A percentile compares a stretch with the other conserved stretches of the same genome.
Evolutionary conservation across 2,113 vertebrate species (phyloP).

Genomic region (rat (Rattus norvegicus)): GRCr8 NC_086039.1:112611501-112612000

Average conservation of each 20-base stretch:
- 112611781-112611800: not conserved
- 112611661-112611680: not conserved
- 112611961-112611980: not conserved
- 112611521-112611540: not conserved
- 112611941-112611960: not conserved
- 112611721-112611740: not conserved
- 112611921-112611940: not conserved
- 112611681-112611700: not conserved
- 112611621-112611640: not conserved
- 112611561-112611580: not conserved
- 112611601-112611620: not conserved
- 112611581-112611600: not conserved
- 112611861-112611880: not conserved
- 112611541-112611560: not conserved
- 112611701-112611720: not conserved
- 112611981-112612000: not conserved
- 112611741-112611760: not conserved
- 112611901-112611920: not conserved
- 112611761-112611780: not conserved
- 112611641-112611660: not conserved
- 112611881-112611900: not conserved
- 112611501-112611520: not conserved
- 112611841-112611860: not conserved
- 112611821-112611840: not conserved
- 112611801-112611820: not conserved